These are phyloP conservation scores for Altica lythri DNA, from an alignment of 2,888 invertebrate species.

Conservation along the genomic window DNA sequence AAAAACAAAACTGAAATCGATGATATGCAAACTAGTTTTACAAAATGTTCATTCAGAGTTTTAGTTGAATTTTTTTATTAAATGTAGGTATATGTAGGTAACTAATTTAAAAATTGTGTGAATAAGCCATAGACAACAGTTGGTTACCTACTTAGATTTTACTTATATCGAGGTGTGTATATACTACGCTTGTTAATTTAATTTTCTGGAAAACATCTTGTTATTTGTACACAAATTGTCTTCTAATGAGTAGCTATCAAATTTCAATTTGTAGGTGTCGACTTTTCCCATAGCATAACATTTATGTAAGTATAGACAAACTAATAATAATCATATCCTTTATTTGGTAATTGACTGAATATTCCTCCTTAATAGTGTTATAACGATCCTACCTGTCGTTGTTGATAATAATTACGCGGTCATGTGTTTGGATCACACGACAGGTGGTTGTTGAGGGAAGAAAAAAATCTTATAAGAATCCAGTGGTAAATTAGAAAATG, in stretches of 20 bases:
- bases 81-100: too few species aligned
- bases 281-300: conserved; percentile 39
- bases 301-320: too few species aligned
- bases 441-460: conserved; percentile 7
- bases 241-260: conserved; percentile 1
- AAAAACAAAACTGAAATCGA: too few species aligned
- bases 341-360: conserved; percentile 42
- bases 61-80: too few species aligned
- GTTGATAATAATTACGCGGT: conserved; percentile 22
- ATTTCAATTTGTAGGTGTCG: conserved; percentile 25
- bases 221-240: background rate
- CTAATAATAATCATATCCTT: conserved; percentile 41
- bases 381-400: conserved; percentile 35
- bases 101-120: too few species aligned
- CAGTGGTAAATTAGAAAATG: too few species aligned
- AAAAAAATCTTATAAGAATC: conserved; percentile 1
- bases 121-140: too few species aligned
- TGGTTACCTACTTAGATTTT: background rate
- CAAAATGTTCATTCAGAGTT: too few species aligned
- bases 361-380: conserved; percentile 35
- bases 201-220: background rate
- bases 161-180: background rate
- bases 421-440: conserved; percentile 25
- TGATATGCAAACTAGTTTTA: too few species aligned
- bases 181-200: too few species aligned